Evolutionary conservation across 37 sponge, comb jelly and placozoan species (phyloP), one percentile per base, ranked within the genome.

Genomic region (Cliona cf. orientalis): DNA sequence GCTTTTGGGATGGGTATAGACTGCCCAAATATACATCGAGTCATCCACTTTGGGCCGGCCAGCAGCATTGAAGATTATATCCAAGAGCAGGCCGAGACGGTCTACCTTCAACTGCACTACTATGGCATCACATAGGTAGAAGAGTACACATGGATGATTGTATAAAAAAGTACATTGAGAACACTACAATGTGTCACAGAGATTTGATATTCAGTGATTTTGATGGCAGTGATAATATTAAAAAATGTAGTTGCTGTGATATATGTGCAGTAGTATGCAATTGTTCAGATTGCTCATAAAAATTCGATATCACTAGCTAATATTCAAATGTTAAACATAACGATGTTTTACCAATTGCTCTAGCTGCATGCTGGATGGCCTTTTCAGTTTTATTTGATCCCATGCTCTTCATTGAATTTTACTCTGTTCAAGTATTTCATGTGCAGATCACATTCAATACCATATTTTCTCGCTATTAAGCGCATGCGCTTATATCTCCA

Each of bases 371-470:
- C 21, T 61, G 26, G 46, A 82, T 82, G 43, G 63, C 46, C 11
- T 59, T 41, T n/a, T 23, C 45, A 4, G 83, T 82, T 72, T 71
- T 82, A 49, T 82, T 82, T 14, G 73, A 62, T 29, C 74, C 73
- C 14, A 82, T 72, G 37, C 43, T 37, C 9, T 58, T 42, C 5
- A 82, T 32, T 1, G 64, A 33, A 59, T 69, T 32, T 38, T 82
- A 77, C 17, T 19, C 78, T 43, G 33, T 85, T 85, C 2, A 85
- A 23, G 38, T 85, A 78, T 57, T 85, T 78, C 72, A 75, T 74
- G 72, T 69, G 64, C n/a, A 83, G 84, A 44, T 76, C 86, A 71
- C 61, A 31, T 28, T 78, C 45, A 32, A 86, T 78, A n/a, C n/a
- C n/a, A n/a, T n/a, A n/a, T n/a, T n/a, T n/a, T n/a, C n/a, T n/a